Percentiles rank a stretch among this genome's conserved stretches.
Evolutionary conservation across 2,113 vertebrate species (phyloP).

Genomic region (Misgurnus mizolepis): DNA sequence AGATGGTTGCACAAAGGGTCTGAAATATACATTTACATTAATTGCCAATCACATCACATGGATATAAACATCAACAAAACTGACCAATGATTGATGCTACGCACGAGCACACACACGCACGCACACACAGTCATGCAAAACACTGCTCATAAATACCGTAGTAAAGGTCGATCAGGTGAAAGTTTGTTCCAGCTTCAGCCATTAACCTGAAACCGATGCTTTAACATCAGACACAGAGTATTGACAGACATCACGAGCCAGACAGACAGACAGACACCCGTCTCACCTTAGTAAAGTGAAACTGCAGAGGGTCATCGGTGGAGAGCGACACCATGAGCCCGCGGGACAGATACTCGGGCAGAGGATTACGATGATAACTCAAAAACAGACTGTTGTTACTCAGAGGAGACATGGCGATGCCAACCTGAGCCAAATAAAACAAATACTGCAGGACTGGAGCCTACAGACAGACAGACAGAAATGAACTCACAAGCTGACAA

Average conservation of each 20-base stretch:
- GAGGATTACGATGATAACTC: constrained; percentile 95
- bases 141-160: no score
- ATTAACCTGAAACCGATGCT: no score
- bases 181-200: no score
- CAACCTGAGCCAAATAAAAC: constrained; percentile 95
- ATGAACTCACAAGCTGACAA: no score
- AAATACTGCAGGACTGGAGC: constrained; percentile 96
- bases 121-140: no score
- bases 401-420: constrained; percentile 95
- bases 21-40: no score
- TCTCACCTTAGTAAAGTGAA: constrained; percentile 94
- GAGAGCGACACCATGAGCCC: constrained; percentile 94
- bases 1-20: no score
- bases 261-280: not conserved
- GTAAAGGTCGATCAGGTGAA: no score
- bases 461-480: constrained; percentile 61
- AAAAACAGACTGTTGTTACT: constrained; percentile 99
- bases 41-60: no score
- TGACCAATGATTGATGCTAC: no score
- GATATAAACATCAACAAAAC: no score
- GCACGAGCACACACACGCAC: not conserved
- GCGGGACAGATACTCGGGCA: constrained; percentile 91
- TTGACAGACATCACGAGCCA: not conserved
- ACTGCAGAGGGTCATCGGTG: constrained; percentile 94
- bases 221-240: not conserved